These are phyloP conservation scores for Hyposmocoma kahamanoa DNA, from an alignment of 1,140 invertebrate species.

Conservation along the genomic window DNA sequence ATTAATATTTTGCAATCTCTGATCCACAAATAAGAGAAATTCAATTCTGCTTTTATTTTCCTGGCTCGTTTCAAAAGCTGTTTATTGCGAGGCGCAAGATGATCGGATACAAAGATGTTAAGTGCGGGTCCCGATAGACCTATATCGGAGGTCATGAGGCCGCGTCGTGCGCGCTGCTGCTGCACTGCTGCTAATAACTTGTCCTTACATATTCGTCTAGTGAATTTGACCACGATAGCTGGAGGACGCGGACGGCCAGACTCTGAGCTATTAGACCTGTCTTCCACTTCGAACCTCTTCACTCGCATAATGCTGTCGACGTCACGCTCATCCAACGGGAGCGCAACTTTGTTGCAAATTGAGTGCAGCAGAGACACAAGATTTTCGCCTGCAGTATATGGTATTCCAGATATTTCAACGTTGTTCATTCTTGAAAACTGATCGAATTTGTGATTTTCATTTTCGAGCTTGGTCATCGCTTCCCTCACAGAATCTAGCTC, in stretches of 20 bases:
- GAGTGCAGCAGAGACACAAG: not conserved
- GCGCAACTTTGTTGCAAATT: not conserved
- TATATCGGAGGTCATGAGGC: not conserved
- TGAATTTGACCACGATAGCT: not conserved
- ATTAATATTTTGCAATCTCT: not conserved
- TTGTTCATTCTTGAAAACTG: not conserved
- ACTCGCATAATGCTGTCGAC: not conserved
- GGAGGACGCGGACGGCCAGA: not conserved
- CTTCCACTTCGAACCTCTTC: not conserved
- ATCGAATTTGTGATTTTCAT: no score
- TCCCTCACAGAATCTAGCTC: no score
- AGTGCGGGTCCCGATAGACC: not conserved
- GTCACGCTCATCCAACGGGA: not conserved
- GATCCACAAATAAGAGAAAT: not conserved
- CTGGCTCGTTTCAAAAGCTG: not conserved
- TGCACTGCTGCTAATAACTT: not conserved
- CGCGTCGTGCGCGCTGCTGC: no score
- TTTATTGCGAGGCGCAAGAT: not conserved
- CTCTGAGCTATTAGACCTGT: not conserved
- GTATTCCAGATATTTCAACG: not conserved
- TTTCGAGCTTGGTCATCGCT: no score
- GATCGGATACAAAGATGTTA: not conserved
- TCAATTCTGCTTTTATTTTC: not conserved
- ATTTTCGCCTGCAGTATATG: not conserved
- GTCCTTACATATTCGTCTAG: not conserved